phyloP scores from a whole-genome alignment of 2,113 vertebrate genomes.

The Anarrhichthys ocellatus region DNA sequence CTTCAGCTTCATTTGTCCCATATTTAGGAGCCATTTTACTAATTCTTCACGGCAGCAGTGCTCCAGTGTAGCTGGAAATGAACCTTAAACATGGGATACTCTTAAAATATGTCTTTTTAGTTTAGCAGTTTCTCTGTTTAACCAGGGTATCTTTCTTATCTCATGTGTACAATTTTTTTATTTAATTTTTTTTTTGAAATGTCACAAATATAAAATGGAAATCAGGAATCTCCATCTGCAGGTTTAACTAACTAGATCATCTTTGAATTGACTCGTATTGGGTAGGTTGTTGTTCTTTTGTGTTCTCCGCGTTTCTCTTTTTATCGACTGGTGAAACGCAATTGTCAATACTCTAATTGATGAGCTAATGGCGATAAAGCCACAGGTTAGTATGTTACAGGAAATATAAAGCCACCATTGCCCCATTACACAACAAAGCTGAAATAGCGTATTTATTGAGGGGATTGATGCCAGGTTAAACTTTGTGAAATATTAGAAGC shows the following conservation, averaged over 20 bases:
- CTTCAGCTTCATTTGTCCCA: slow-evolving; percentile 16
- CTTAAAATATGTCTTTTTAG: neutral
- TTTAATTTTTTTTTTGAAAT: neutral
- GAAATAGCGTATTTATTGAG: neutral
- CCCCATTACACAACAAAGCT: neutral
- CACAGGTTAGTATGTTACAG: slow-evolving; percentile 18
- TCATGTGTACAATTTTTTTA: neutral
- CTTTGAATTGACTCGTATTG: neutral
- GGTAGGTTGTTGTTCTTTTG: slow-evolving; percentile 15
- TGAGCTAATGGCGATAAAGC: slow-evolving; percentile 4
- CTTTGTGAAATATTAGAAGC: neutral
- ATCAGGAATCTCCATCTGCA: neutral
- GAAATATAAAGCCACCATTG: slow-evolving; percentile 26
- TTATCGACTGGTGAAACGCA: slow-evolving; percentile 11
- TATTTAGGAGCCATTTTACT: slow-evolving; percentile 33
- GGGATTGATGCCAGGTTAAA: neutral
- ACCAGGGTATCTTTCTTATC: neutral
- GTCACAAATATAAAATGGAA: slow-evolving; percentile 10
- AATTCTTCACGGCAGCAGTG: slow-evolving; percentile 7
- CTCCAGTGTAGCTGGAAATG: slow-evolving; percentile 10
- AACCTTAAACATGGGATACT: neutral
- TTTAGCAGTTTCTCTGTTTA: neutral
- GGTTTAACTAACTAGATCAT: slow-evolving; percentile 1
- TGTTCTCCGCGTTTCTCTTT: neutral
- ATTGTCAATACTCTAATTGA: neutral